A percentile compares a stretch with the other conserved stretches of the same genome.
Evolutionary conservation across 37 sponge, comb jelly and placozoan species (phyloP).

Genomic region (Hormiphora californensis): DNA sequence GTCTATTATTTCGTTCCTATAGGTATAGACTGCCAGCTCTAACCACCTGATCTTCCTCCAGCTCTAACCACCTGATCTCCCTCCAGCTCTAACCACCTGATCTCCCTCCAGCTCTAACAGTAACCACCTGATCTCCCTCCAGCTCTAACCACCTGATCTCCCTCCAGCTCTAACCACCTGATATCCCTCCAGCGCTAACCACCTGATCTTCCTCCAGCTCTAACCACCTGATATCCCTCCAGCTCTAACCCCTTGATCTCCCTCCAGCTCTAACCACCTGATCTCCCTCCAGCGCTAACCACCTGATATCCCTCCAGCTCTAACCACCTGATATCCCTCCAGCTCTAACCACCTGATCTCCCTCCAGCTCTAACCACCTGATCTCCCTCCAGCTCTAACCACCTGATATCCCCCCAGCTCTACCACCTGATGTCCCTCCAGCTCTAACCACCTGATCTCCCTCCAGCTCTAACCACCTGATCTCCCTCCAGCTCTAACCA

Average conservation of each 20-base stretch:
- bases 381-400: not conserved
- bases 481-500: not conserved
- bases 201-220: not conserved
- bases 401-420: not conserved
- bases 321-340: not conserved
- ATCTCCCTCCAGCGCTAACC: not conserved
- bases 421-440: too few relatives aligned
- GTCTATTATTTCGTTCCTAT: not conserved
- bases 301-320: not conserved
- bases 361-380: too few relatives aligned
- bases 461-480: too few relatives aligned
- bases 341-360: not conserved
- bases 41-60: not conserved
- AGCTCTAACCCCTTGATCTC: too few relatives aligned
- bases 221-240: not conserved
- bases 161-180: too few relatives aligned
- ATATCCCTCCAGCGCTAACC: not conserved
- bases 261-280: not conserved
- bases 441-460: not conserved
- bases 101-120: too few relatives aligned
- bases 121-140: too few relatives aligned
- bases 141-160: not conserved
- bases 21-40: not conserved
- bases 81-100: not conserved
- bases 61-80: not conserved